Percentiles rank a stretch among this genome's conserved stretches.
Conservation (phyloP, 2,888 invertebrate species). For the Synergus gifuensis region DNA sequence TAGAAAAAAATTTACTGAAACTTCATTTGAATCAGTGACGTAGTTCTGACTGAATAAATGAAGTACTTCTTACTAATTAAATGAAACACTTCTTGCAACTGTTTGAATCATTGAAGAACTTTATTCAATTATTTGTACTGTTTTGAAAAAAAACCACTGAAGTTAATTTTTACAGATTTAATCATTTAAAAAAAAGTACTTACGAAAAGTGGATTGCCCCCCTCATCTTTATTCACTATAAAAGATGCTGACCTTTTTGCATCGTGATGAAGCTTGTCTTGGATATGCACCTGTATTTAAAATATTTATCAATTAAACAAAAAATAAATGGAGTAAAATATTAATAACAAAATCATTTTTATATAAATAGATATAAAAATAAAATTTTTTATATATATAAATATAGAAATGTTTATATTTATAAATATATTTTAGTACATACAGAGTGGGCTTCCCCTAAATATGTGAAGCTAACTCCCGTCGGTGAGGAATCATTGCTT, state of each 20-base stretch:
- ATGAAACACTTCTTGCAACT: too few relatives aligned
- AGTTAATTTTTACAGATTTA: background rate
- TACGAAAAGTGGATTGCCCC: slow-evolving; percentile 9
- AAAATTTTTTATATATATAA: too few relatives aligned
- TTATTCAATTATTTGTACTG: too few relatives aligned
- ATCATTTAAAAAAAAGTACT: background rate
- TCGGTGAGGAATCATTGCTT: slow-evolving; percentile 19
- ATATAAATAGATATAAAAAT: too few relatives aligned
- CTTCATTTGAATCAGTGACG: too few relatives aligned
- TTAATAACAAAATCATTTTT: background rate
- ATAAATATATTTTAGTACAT: background rate
- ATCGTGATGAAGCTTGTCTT: slow-evolving; percentile 23
- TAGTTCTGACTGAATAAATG: too few relatives aligned
- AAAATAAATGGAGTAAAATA: background rate
- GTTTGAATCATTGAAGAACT: too few relatives aligned
- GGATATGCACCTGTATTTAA: background rate
- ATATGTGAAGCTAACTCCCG: slow-evolving; percentile 8
- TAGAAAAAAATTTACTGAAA: too few relatives aligned
- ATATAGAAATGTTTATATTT: too few relatives aligned
- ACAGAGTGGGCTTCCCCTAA: slow-evolving; percentile 28
- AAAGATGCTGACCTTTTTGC: slow-evolving; percentile 20
- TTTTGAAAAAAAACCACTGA: too few relatives aligned
- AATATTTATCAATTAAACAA: background rate
- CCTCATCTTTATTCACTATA: background rate
- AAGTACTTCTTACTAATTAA: too few relatives aligned